Conservation (phyloP, 2,113 vertebrate genomes). For the Pandion haliaetus region DNA sequence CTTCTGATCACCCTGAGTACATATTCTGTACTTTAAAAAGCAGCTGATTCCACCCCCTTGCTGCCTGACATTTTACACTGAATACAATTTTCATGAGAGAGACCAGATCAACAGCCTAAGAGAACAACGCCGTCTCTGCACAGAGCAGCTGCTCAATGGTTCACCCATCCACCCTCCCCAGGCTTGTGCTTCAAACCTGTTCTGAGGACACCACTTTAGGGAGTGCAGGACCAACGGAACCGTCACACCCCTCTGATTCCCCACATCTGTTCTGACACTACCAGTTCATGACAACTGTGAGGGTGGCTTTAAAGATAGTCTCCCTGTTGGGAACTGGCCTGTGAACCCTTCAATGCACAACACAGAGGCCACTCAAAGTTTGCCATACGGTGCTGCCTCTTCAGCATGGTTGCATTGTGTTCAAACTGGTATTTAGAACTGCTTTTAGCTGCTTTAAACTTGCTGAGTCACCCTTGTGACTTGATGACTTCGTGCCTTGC, state of each 20-base stretch:
- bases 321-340: background rate
- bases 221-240: background rate
- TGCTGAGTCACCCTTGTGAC: background rate
- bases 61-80: background rate
- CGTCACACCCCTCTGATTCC: fast-evolving
- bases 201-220: background rate
- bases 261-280: background rate
- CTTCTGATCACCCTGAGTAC: background rate
- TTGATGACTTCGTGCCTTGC: background rate
- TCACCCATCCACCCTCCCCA: background rate
- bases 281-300: background rate
- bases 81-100: constrained; percentile 19
- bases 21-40: constrained; percentile 16
- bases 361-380: background rate
- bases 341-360: fast-evolving
- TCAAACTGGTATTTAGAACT: background rate
- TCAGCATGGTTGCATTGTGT: fast-evolving
- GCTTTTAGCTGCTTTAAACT: background rate
- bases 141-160: background rate
- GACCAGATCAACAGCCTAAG: background rate
- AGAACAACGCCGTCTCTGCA: background rate
- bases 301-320: background rate
- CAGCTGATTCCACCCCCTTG: background rate
- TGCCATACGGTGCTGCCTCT: background rate
- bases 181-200: background rate